These are phyloP conservation scores for Phrynocephalus forsythii DNA, from an alignment of 2,797 vertebrate genomes.

Conservation along the genomic window DNA sequence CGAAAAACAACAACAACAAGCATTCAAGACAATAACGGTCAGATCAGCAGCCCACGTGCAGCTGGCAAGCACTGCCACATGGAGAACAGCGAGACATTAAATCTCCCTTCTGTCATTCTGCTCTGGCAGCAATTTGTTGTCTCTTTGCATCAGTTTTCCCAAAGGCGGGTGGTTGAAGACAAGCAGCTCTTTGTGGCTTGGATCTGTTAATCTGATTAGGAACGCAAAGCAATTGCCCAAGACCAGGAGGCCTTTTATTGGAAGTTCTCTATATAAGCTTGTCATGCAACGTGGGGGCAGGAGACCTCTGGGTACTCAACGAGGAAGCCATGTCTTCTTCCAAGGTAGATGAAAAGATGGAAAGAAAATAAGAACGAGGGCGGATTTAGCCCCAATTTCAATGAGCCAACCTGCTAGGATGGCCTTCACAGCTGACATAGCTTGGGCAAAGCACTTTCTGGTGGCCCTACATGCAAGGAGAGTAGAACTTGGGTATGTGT, in stretches of 20 bases:
- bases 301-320: not conserved
- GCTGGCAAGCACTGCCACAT: not conserved
- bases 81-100: not conserved
- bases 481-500: too few species aligned
- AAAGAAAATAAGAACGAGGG: not conserved
- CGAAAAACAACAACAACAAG: not conserved
- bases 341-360: not conserved
- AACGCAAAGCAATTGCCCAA: not conserved
- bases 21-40: slow-evolving; percentile 12
- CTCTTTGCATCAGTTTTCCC: slow-evolving; percentile 20
- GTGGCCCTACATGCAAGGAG: too few species aligned
- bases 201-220: accelerated
- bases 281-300: not conserved
- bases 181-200: not conserved
- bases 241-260: not conserved
- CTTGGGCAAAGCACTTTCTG: not conserved
- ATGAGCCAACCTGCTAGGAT: not conserved
- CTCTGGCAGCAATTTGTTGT: slow-evolving; percentile 23
- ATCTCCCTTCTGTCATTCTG: not conserved
- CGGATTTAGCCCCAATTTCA: not conserved
- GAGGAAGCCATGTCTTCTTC: not conserved
- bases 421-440: not conserved
- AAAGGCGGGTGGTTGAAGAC: slow-evolving; percentile 5
- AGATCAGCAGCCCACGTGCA: not conserved
- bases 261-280: not conserved